phyloP scores from a whole-genome alignment of 2,888 invertebrate genomes.

The Synergus japonicus region DNA sequence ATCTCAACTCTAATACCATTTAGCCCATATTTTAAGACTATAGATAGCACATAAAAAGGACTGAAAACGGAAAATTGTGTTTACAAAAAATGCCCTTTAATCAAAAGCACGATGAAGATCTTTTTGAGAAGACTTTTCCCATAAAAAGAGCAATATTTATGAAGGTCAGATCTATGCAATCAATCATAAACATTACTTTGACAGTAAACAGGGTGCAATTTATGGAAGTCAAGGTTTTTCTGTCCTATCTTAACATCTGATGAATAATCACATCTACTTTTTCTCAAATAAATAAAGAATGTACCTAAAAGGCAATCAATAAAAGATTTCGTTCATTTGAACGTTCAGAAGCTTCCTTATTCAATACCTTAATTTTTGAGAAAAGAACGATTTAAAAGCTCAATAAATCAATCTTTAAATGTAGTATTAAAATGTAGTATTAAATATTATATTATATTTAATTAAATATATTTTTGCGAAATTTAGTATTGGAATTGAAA shows the following conservation, averaged over 20 bases:
- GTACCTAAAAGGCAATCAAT: too few species aligned
- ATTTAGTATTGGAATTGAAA: neutral
- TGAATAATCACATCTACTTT: constrained; percentile 5
- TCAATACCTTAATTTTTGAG: neutral
- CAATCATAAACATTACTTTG: constrained; percentile 8
- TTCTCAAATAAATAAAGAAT: neutral
- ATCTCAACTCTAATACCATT: neutral
- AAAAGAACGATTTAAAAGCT: neutral
- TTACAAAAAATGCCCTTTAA: neutral
- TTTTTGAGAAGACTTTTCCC: neutral
- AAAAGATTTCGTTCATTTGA: too few species aligned
- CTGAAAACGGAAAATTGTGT: neutral
- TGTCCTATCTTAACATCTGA: neutral
- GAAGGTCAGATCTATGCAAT: constrained; percentile 16
- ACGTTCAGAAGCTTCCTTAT: neutral
- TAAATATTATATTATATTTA: neutral
- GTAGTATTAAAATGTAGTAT: neutral
- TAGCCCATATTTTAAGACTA: neutral
- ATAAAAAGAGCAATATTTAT: neutral
- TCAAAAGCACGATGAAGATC: neutral
- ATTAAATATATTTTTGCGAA: neutral
- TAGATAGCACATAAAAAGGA: neutral
- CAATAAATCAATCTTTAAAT: neutral
- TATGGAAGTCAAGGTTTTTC: constrained; percentile 26
- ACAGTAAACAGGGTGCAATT: constrained; percentile 20